Evolutionary conservation across 2,797 vertebrate genomes (phyloP), one percentile per base, ranked within the genome.

Genomic region (Vultur gryphus): DNA sequence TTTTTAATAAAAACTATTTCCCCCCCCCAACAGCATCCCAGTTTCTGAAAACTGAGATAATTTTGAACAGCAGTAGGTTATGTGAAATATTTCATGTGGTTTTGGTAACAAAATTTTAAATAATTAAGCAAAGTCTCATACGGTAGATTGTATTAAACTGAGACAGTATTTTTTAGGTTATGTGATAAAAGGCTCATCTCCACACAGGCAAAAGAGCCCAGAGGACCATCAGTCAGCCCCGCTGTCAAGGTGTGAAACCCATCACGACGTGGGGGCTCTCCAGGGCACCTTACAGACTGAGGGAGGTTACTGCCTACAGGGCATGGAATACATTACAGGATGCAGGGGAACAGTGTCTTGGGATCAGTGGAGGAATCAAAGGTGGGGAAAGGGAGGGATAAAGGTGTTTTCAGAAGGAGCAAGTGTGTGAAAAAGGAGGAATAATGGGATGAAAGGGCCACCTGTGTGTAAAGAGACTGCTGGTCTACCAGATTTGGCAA

Each of bases 161-260:
- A 71, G 9, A 76, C 3, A 80, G 46, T 18, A 49, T 61, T 73
- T 66, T 25, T 41, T 66, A n/a, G 21, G 23, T 71, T 64, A 51
- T 9, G 8, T 31, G 29, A 23, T 35, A 62, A 52, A 59, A 65
- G n/a, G 52, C n/a, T 75, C 39, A 31, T 15, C 25, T 48, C 24
- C 29, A 49, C 18, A 41, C 6, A 39, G 33, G 44, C 26, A 64
- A 48, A 75, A 16, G 28, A 61, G 31, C 20, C 28, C 39, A 66
- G 25, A 66, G 23, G 41, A 35, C n/a, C 54, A 83, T 10, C 9
- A 29, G 54, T 19, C 17, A 77, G 6, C 24, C 13, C 18, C 4
- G 2, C 3, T 9, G 19, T 0, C 1, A 1, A 55, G 59, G 18
- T 39, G 8, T 31, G 51, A 65, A 77, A 48, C 19, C 55, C 61